Evolutionary conservation across 1,140 invertebrate genomes (phyloP), one percentile per base, ranked within the genome.

Genomic region (Apis mellifera): DNA sequence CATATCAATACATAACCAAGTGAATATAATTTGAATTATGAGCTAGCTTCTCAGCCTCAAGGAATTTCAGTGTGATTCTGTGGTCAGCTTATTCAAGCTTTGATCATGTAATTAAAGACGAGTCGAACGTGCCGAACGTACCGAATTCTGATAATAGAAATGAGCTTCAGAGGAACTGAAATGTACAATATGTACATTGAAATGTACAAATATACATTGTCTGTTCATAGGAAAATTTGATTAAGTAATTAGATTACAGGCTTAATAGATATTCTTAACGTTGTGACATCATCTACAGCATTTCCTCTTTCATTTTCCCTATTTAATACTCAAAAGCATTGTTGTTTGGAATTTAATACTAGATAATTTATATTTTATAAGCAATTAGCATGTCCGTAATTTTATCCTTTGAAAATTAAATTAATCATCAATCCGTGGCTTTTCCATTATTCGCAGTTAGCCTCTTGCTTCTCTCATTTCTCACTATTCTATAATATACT

Each of bases 371-470:
- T 80, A 86, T 84, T 76, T 71, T 42, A 32, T 23, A 52, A 54
- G 50, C 66, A 64, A 48, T 50, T 55, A 57, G 84, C 52, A 74
- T 68, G 62, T 74, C 60, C 66, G 55, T 73, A 84, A 86, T 86
- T 86, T 80, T 72, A 85, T 85, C 70, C 65, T 84, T 84, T 84
- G 71, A n/a, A 84, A 84, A 86, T 86, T 84, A 86, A 86, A 70
- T 84, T 84, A 74, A 81, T 74, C 59, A 84, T 80, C 71, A 42
- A 80, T 65, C 98, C 94, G 93, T 96, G 96, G 84, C 96, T 96
- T n/a, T 96, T 91, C 17, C 17, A 55, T 62, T 66, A 68, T 52
- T 74, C 42, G 17, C 52, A 11, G 21, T 0, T 72, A n/a, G 1
- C 4, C 54, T 26, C 2, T 32, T 8, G 13, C 5, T 70, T 19